Base-by-base conservation (phyloP, 2,113 vertebrate genomes). In the Poecilia latipinna region DNA sequence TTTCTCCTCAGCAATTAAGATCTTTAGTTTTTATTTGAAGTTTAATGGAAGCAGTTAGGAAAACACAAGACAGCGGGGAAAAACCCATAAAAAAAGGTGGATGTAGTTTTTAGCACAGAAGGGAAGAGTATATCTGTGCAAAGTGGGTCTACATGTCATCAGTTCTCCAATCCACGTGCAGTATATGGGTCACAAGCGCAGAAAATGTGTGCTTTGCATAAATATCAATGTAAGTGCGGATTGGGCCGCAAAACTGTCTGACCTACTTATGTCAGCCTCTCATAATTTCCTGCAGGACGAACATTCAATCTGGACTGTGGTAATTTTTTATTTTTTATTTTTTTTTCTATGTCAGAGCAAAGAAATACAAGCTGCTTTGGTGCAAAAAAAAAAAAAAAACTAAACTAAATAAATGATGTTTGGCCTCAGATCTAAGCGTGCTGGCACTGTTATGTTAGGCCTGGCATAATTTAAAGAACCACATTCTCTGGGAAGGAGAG, bases 391-490 rank as follows among this genome's bases (percentile, higher is more conserved):
- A 68, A 74, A 88, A 88, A 61, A 85, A 44, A 44, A 44, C 73
- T 39, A 76, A 88, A 88, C 66, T 8, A 85, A 84, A 76, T 74
- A 22, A 82, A 85, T 82, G 64, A 72, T 22, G 19, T 67, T 74
- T 91, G 87, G 84, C 82, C n/a, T 57, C 44, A 78, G 83, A 90
- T 89, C 24, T 22, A 72, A 80, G 66, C 28, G 12, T 74, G 73
- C 79, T 77, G 65, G 80, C 80, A 80, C 76, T 84, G 84, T 37
- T 61, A 84, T 68, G 87, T 88, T 80, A 80, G 4, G 74, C 66
- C 78, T 91, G 90, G 82, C 84, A 78, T 86, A 78, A 82, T 91
- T 90, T 86, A 89, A 77, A 83, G 62, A 89, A 83, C 87, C 89
- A 65, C 88, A 90, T 77, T 83, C 78, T 68, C 80, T 81, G 83